Evolutionary conservation across 2,888 invertebrate species (phyloP), one percentile per base, ranked within the genome.

Genomic region (Rhorus exstirpatorius): DNA sequence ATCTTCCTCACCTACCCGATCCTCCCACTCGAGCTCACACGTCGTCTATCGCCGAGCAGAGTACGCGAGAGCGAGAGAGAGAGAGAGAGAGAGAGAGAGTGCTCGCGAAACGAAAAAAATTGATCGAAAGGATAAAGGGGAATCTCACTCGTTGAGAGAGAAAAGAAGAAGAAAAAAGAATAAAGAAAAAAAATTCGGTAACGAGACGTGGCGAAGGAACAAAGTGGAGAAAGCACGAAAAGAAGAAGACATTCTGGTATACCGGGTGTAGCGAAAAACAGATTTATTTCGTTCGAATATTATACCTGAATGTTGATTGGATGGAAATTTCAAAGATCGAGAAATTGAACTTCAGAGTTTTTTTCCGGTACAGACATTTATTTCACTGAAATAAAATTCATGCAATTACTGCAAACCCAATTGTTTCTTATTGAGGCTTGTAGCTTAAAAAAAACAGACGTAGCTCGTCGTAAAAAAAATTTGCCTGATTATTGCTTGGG

Each of bases 101-200:
- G 55, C 65, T 58, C 44, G 77, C 77, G 53, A 72, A 78, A 77
- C 68, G 72, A 61, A 77, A 61, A 77, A 65, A 72, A 78, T 72
- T 67, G 72, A 68, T 81, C 77, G 77, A 72, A 68, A 81, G 44
- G 72, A 77, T 74, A 35, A 68, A 44, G 53, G 31, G 67, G 44
- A 24, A 49, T 49, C 24, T 61, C 53, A 8, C 19, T 19, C 53
- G 10, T 3, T n/a, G 24, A 67, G 38, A 31, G 14, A 60, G 19
- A 26, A 19, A 0, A 19, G 3, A 19, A 6, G 35, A 51, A 21
- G 17, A 12, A 55, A 46, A 21, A 60, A 0, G 21, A 26, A 51
- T 17, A 55, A 24, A 41, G 10, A 24, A 46, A 21, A 60, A 0
- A 35, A 26, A 51, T 17, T 35, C 19, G 55, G 24, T 71, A 58